A percentile compares a stretch with the other conserved stretches of the same genome.
Evolutionary conservation across 2,113 vertebrate genomes (phyloP).

Genomic region (Cottus gobio): DNA sequence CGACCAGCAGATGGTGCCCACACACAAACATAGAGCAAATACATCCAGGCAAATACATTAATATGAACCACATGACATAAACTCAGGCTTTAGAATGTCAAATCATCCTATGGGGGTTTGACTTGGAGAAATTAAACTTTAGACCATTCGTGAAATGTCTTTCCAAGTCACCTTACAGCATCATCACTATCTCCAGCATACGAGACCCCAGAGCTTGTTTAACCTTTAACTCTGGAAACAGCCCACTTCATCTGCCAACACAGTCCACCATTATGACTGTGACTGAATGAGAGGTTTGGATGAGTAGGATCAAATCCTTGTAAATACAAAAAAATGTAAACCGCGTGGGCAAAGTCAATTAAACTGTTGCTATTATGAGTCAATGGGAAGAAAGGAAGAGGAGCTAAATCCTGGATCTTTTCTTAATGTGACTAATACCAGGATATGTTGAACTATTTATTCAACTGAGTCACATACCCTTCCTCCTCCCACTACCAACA

Average conservation of each 20-base stretch:
- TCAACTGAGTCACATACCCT: constrained; percentile 59
- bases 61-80: background rate
- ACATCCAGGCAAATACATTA: background rate
- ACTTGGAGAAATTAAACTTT: background rate
- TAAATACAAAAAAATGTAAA: constrained; percentile 28
- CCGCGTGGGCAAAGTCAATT: constrained; percentile 33
- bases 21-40: background rate
- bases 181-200: background rate
- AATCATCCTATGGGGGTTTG: background rate
- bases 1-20: constrained; percentile 74
- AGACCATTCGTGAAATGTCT: background rate
- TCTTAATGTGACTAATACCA: constrained; percentile 57
- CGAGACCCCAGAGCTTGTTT: background rate
- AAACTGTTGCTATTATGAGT: constrained; percentile 40
- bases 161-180: background rate
- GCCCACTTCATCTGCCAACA: constrained; percentile 15
- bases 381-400: constrained; percentile 27
- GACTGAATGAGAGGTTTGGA: constrained; percentile 7
- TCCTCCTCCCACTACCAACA: constrained; percentile 53
- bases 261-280: background rate
- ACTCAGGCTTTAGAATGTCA: constrained; percentile 23
- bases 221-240: constrained; percentile 3
- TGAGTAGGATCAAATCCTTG: constrained; percentile 20
- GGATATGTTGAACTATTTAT: constrained; percentile 60
- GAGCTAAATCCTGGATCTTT: constrained; percentile 35